These are phyloP conservation scores for Cheilosia soror DNA, from an alignment of 2,888 invertebrate genomes.

Conservation along the genomic window DNA sequence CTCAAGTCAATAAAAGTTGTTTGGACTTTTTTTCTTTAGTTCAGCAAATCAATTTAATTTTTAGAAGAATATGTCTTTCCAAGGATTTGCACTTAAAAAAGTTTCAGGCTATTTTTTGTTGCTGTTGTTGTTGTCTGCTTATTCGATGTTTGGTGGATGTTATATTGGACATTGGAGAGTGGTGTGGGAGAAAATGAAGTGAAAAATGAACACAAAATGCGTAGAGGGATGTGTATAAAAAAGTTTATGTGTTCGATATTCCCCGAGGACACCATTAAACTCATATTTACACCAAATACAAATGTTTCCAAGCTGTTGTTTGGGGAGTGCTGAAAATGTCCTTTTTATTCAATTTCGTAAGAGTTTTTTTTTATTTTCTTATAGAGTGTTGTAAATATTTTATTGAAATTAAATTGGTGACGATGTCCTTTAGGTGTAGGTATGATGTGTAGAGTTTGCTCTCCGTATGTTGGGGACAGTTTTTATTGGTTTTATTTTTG, in stretches of 20 bases:
- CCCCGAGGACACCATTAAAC: constrained; percentile 76
- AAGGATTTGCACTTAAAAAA: constrained; percentile 74
- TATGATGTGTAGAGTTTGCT: constrained; percentile 13
- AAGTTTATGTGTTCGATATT: constrained; percentile 51
- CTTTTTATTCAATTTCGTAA: constrained; percentile 62
- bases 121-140: neutral
- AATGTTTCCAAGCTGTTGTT: constrained; percentile 56
- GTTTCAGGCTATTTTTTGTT: constrained; percentile 44
- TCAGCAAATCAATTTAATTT: constrained; percentile 74
- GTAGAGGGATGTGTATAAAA: constrained; percentile 16
- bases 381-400: constrained; percentile 64
- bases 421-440: constrained; percentile 30
- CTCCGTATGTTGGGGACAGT: neutral
- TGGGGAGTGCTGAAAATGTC: constrained; percentile 46
- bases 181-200: constrained; percentile 28
- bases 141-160: constrained; percentile 22
- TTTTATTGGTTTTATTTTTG: no score
- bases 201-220: constrained; percentile 59
- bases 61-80: constrained; percentile 68
- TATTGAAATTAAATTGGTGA: constrained; percentile 63
- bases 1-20: constrained; percentile 68
- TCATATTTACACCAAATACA: constrained; percentile 76
- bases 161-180: constrained; percentile 41
- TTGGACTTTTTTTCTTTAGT: constrained; percentile 22
- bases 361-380: constrained; percentile 32